Percentiles rank a stretch among this genome's conserved stretches.
Evolutionary conservation across 2,888 invertebrate species (phyloP).

Genomic region (Diaperis boleti): DNA sequence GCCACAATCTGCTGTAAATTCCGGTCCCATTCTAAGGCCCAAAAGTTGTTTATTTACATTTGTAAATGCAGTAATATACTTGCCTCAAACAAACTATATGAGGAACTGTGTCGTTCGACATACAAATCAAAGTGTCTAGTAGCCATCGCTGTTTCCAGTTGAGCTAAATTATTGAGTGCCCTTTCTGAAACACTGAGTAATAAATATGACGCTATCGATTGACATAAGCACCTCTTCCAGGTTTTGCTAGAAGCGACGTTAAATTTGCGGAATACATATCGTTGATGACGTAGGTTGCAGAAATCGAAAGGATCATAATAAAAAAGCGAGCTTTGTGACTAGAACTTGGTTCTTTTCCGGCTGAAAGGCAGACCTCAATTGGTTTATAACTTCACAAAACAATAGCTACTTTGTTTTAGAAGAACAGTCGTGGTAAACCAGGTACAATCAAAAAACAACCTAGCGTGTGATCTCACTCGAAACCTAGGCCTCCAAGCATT

Average conservation of each 20-base stretch:
- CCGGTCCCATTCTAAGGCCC: conserved; percentile 83
- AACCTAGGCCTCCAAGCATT: conserved; percentile 69
- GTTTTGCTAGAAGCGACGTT: conserved; percentile 79
- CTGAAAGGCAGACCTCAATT: conserved; percentile 61
- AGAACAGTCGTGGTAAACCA: conserved; percentile 81
- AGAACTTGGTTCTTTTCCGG: conserved; percentile 72
- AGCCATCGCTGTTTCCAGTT: conserved; percentile 76
- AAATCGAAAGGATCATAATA: conserved; percentile 78
- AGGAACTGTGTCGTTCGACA: conserved; percentile 81
- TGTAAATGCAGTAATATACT: conserved; percentile 13
- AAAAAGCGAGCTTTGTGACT: conserved; percentile 77
- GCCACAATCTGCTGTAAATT: conserved; percentile 77
- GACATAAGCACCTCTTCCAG: conserved; percentile 70
- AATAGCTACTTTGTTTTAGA: conserved; percentile 79
- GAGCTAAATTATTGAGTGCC: conserved; percentile 76
- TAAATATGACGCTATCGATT: neutral
- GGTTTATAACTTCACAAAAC: neutral
- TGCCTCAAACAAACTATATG: conserved; percentile 76
- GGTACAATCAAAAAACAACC: conserved; percentile 73
- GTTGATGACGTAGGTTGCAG: conserved; percentile 81
- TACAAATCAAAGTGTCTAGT: conserved; percentile 74
- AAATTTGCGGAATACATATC: conserved; percentile 85
- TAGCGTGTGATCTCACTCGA: conserved; percentile 58
- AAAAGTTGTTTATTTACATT: conserved; percentile 25
- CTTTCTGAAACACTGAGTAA: conserved; percentile 71